A percentile compares a stretch with the other conserved stretches of the same genome.
These are phyloP conservation scores for Bathynomus jamesi DNA, from an alignment of 1,140 invertebrate genomes.

Conservation along the genomic window DNA sequence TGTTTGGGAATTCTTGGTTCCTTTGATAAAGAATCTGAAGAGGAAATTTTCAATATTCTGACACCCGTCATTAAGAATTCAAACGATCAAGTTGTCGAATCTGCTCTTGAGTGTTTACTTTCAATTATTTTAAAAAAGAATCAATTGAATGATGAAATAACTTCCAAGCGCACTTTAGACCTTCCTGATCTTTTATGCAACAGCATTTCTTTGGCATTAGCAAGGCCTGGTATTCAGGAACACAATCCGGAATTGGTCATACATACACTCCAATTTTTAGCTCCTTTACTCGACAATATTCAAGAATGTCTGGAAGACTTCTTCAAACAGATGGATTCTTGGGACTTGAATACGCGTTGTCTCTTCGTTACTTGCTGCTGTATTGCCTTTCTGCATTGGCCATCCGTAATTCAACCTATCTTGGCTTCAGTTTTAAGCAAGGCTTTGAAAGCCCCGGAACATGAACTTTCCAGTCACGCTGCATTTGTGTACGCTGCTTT, in stretches of 20 bases:
- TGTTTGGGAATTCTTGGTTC: not conserved
- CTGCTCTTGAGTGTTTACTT: slow-evolving; percentile 2
- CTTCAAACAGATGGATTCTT: not conserved
- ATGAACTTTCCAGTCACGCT: not conserved
- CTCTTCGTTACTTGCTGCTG: not conserved
- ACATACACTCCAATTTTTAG: not conserved
- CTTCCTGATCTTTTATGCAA: not conserved
- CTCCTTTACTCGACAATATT: not conserved
- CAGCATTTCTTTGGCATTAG: not conserved
- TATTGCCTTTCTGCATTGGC: not conserved
- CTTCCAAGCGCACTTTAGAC: not conserved
- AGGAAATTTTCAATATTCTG: not conserved
- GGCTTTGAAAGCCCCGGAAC: not conserved
- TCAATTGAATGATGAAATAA: not conserved
- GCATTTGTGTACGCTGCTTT: not conserved
- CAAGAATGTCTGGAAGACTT: not conserved
- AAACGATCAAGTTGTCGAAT: not conserved
- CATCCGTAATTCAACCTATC: not conserved
- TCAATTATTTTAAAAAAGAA: not conserved
- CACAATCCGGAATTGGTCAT: not conserved
- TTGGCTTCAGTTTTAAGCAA: not conserved
- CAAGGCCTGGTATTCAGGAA: not conserved
- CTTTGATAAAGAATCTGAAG: not conserved
- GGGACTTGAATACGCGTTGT: not conserved
- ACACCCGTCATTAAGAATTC: not conserved